A percentile compares a stretch with the other conserved stretches of the same genome.
These are phyloP conservation scores for Diplolepis rosae DNA, from an alignment of 2,888 invertebrate genomes.

Conservation along the genomic window DNA sequence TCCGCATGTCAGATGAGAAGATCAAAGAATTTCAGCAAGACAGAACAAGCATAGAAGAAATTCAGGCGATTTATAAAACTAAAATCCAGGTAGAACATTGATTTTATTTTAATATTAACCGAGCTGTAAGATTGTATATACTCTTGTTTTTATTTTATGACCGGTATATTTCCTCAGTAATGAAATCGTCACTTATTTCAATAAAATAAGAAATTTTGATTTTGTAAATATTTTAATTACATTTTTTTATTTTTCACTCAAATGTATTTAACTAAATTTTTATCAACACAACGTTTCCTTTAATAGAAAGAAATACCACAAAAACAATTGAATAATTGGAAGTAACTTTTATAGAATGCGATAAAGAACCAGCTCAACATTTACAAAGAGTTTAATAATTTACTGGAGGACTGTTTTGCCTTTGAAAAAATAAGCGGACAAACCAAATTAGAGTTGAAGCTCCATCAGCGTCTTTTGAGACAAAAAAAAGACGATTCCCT, in stretches of 20 bases:
- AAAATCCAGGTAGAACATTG: slow-evolving; percentile 57
- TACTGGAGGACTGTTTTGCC: slow-evolving; percentile 62
- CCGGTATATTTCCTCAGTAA: too few species aligned
- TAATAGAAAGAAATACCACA: neutral
- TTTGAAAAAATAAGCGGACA: slow-evolving; percentile 57
- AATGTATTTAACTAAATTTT: too few species aligned
- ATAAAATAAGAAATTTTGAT: too few species aligned
- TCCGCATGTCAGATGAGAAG: slow-evolving; percentile 57
- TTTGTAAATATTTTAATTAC: too few species aligned
- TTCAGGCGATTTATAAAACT: slow-evolving; percentile 52
- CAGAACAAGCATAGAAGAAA: slow-evolving; percentile 61
- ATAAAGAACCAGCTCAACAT: slow-evolving; percentile 61
- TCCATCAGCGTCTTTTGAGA: slow-evolving; percentile 48
- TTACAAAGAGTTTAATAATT: slow-evolving; percentile 61
- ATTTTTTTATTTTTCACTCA: too few species aligned
- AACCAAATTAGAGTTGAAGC: slow-evolving; percentile 55
- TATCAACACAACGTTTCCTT: too few species aligned
- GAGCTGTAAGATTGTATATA: too few species aligned
- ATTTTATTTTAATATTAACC: too few species aligned
- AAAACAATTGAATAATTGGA: too few species aligned
- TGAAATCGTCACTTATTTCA: too few species aligned
- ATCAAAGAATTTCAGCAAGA: slow-evolving; percentile 63
- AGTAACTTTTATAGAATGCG: slow-evolving; percentile 48
- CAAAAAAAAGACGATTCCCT: slow-evolving; percentile 65
- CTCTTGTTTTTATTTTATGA: too few species aligned